These are phyloP conservation scores for Mimachlamys varia DNA, from an alignment of 2,888 invertebrate species.

Conservation along the genomic window DNA sequence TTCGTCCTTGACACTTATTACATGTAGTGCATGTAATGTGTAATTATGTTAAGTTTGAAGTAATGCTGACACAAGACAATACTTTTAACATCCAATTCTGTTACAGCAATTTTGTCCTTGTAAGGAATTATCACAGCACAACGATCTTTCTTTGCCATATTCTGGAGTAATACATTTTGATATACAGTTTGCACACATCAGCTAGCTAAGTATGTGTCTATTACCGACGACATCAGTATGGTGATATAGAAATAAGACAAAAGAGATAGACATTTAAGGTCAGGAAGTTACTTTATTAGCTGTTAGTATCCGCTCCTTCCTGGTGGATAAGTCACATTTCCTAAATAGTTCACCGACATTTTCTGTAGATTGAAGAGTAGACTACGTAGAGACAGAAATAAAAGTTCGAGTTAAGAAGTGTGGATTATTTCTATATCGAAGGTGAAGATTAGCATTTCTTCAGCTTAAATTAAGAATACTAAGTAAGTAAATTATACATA, in stretches of 20 bases:
- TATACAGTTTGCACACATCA: not conserved
- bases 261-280: not conserved
- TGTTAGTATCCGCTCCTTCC: not conserved
- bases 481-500: not conserved
- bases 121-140: too few species aligned
- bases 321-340: not conserved
- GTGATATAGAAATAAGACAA: not conserved
- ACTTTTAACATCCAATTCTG: too few species aligned
- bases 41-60: too few species aligned
- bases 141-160: too few species aligned
- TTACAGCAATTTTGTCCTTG: too few species aligned
- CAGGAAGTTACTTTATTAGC: slow-evolving; percentile 13
- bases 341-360: slow-evolving; percentile 17
- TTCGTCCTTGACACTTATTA: too few species aligned
- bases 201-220: not conserved
- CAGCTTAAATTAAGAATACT: not conserved
- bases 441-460: slow-evolving; percentile 36
- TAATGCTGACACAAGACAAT: too few species aligned
- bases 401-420: not conserved
- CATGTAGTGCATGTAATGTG: too few species aligned
- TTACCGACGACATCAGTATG: not conserved
- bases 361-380: slow-evolving; percentile 12
- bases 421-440: not conserved
- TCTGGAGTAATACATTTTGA: too few species aligned
- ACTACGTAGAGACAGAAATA: not conserved